Evolutionary conservation across 2,797 vertebrate genomes (phyloP), one percentile per base, ranked within the genome.

Genomic region (Rhodeus uyekii): DNA sequence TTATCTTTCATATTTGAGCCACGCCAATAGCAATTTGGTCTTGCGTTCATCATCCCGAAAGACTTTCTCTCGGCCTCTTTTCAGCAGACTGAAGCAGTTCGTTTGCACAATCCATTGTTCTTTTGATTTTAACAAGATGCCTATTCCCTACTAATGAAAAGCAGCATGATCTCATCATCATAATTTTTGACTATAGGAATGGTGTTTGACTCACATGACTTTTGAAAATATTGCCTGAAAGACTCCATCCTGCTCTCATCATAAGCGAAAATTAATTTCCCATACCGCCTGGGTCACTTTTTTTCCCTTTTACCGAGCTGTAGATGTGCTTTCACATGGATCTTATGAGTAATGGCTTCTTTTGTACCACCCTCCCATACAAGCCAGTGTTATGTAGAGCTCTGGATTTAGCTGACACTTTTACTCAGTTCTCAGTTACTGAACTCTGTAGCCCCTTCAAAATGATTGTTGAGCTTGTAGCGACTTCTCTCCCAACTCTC

Each of bases 241-340:
- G 88, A 86, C 85, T 86, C 87, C 53, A 67, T 78, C 32, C 68
- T 58, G 27, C 81, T 90, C 88, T 92, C 91, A 90, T 85, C 86
- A 85, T 87, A 88, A 91, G 91, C 89, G 90, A 87, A 91, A 88
- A 87, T 87, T 58, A 19, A 39, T n/a, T 81, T 46, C 27, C 38
- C 27, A 34, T 27, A 68, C 32, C 16, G 2, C 42, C 63, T 34
- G 19, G 61, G 34, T 76, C 72, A 55, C 27, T 19, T 48, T 61
- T 13, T 58, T n/a, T 58, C 29, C 48, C 27, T 68, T 81, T 67
- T 34, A n/a, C 61, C 1, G 3, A 2, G 29, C 48, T 60, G 19
- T 42, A 8, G n/a, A 27, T 4, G 18, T 58, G 38, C 22, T 27
- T 78, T 48, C 44, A 53, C 63, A 53, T 67, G 63, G 76, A 78